Percentiles rank a stretch among this genome's conserved stretches.
phyloP scores from a whole-genome alignment of 2,113 vertebrate species.

The Bubo scandiacus region DNA sequence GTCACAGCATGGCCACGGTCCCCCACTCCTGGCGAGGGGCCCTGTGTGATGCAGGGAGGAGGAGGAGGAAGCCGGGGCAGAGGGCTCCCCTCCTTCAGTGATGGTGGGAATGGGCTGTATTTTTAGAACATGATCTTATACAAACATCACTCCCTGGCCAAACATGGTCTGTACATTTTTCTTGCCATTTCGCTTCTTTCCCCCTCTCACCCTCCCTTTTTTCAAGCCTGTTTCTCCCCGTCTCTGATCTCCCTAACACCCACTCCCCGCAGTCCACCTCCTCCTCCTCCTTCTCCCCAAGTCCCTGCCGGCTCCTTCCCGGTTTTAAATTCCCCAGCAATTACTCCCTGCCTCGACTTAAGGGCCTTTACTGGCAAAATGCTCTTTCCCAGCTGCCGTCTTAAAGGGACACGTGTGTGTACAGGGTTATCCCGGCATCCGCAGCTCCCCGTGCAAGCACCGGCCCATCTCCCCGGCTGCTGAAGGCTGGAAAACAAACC shows the following conservation, averaged over 20 bases:
- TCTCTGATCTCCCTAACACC: background rate
- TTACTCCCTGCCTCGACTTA: background rate
- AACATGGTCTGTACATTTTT: constrained; percentile 53
- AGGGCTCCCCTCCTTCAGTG: background rate
- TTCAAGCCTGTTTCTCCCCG: background rate
- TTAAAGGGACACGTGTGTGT: background rate
- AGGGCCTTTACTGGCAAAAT: background rate
- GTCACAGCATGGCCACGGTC: background rate
- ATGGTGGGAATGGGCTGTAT: constrained; percentile 53
- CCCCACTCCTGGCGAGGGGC: background rate
- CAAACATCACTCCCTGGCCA: constrained; percentile 56
- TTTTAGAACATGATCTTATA: constrained; percentile 63
- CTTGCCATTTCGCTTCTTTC: constrained; percentile 1
- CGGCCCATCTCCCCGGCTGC: accelerated
- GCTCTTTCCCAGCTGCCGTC: background rate
- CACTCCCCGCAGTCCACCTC: background rate
- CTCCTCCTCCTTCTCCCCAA: background rate
- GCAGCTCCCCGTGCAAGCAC: background rate
- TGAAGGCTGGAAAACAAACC: background rate
- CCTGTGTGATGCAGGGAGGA: background rate
- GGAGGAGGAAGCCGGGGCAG: background rate
- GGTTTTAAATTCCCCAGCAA: constrained; percentile 56
- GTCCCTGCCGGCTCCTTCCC: background rate
- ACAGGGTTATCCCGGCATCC: accelerated
- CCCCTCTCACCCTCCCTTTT: background rate